phyloP scores from a whole-genome alignment of 2,888 invertebrate species.

The Pristionchus exspectatus region DNA sequence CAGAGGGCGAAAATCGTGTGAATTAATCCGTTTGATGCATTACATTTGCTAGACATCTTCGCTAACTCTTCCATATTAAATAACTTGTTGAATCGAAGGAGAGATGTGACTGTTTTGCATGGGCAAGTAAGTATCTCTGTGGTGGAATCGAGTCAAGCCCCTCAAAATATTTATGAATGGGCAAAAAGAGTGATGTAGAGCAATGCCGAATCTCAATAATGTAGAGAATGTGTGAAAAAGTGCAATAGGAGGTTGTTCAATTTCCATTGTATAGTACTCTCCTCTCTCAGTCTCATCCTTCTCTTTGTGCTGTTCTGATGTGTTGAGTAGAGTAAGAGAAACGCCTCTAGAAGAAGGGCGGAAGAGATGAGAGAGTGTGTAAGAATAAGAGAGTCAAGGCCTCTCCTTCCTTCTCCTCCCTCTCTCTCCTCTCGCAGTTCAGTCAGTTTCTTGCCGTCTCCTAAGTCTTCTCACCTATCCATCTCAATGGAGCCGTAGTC shows the following conservation, averaged over 20 bases:
- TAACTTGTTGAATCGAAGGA: neutral
- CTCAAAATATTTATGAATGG: slow-evolving; percentile 3
- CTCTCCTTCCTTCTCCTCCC: slow-evolving; percentile 3
- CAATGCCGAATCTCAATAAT: neutral
- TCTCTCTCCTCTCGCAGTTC: slow-evolving; percentile 11
- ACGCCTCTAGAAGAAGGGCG: neutral
- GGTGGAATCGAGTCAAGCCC: slow-evolving; percentile 1
- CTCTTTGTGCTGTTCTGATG: slow-evolving; percentile 21
- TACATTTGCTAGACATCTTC: neutral
- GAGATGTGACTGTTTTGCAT: slow-evolving; percentile 17
- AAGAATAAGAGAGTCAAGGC: slow-evolving; percentile 2
- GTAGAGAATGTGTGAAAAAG: neutral
- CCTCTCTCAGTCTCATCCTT: neutral
- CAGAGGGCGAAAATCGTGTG: neutral
- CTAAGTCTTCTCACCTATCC: slow-evolving; percentile 43
- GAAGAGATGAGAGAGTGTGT: slow-evolving; percentile 1
- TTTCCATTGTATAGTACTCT: slow-evolving; percentile 27
- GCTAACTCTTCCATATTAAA: neutral
- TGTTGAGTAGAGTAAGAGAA: slow-evolving; percentile 47
- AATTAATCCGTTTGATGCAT: neutral
- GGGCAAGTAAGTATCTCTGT: neutral
- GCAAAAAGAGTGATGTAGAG: slow-evolving; percentile 7
- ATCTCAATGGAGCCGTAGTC: neutral
- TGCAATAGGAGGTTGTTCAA: slow-evolving; percentile 7
- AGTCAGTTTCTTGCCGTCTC: slow-evolving; percentile 34